Evolutionary conservation across 2,113 vertebrate species (phyloP).

Genomic region (Hyperoodon ampullatus): DNA sequence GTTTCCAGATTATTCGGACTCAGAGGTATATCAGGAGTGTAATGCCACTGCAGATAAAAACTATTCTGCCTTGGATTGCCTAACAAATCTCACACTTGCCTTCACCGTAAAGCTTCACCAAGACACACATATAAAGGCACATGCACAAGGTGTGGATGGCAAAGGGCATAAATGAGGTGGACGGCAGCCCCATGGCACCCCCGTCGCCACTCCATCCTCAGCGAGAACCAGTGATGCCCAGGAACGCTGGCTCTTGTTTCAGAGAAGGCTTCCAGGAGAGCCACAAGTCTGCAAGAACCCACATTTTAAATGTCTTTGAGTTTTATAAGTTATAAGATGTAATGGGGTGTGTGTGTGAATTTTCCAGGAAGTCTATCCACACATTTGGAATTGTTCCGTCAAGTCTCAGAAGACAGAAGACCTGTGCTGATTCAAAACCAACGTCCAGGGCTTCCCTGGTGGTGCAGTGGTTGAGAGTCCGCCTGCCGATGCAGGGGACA

Average conservation of each 20-base stretch:
- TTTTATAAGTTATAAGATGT: conserved; percentile 13
- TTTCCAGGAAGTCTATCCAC: background rate
- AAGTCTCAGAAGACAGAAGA: conserved; percentile 35
- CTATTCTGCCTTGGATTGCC: conserved; percentile 44
- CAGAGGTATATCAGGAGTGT: conserved; percentile 54
- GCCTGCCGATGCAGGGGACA: too few relatives aligned
- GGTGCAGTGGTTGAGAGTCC: too few relatives aligned
- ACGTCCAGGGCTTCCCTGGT: background rate
- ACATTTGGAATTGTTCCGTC: conserved; percentile 16
- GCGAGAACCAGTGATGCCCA: background rate
- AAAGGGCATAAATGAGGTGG: accelerated
- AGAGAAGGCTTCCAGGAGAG: conserved; percentile 39
- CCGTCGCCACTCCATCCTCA: background rate
- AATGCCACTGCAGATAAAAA: conserved; percentile 68
- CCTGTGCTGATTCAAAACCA: conserved; percentile 26
- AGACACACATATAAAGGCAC: background rate
- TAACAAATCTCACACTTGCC: conserved; percentile 11
- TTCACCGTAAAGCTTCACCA: background rate
- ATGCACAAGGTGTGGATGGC: background rate
- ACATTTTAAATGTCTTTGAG: background rate
- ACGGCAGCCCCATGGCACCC: accelerated
- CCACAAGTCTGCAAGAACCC: background rate
- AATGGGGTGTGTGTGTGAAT: background rate
- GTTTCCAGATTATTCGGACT: conserved; percentile 80
- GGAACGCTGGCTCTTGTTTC: background rate